phyloP scores from a whole-genome alignment of 2,797 vertebrate genomes.

The Xenopus petersii region DNA sequence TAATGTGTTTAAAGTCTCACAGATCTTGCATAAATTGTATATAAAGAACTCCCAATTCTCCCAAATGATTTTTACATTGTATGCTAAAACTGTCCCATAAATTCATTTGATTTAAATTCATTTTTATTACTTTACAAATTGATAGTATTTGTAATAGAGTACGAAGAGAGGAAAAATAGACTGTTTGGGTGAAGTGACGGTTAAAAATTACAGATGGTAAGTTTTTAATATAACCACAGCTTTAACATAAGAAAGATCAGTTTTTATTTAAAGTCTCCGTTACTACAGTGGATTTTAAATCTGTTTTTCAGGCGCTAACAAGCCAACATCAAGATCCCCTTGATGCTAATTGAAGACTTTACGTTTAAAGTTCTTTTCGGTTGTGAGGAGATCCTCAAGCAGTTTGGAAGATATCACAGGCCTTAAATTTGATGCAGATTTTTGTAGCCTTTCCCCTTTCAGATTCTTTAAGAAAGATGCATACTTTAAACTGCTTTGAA shows the following conservation, averaged over 20 bases:
- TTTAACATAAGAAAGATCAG: constrained; percentile 8
- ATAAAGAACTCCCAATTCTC: no score
- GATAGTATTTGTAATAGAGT: no score
- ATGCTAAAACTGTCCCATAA: no score
- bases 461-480: constrained; percentile 14
- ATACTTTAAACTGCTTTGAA: constrained; percentile 3
- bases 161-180: no score
- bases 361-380: constrained; percentile 37
- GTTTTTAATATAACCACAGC: no score
- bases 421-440: constrained; percentile 7
- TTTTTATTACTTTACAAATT: no score
- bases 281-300: constrained; percentile 47
- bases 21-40: no score
- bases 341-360: constrained; percentile 39
- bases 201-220: no score
- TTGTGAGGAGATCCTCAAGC: constrained; percentile 36
- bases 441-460: constrained; percentile 6
- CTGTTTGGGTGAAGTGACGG: no score
- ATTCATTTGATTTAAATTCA: no score
- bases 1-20: no score
- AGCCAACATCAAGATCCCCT: constrained; percentile 37
- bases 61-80: no score
- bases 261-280: constrained; percentile 30
- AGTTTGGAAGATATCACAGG: constrained; percentile 26
- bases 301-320: constrained; percentile 45